Evolutionary conservation across 2,113 vertebrate species (phyloP).

Genomic region (Oncorhynchus masou): DNA sequence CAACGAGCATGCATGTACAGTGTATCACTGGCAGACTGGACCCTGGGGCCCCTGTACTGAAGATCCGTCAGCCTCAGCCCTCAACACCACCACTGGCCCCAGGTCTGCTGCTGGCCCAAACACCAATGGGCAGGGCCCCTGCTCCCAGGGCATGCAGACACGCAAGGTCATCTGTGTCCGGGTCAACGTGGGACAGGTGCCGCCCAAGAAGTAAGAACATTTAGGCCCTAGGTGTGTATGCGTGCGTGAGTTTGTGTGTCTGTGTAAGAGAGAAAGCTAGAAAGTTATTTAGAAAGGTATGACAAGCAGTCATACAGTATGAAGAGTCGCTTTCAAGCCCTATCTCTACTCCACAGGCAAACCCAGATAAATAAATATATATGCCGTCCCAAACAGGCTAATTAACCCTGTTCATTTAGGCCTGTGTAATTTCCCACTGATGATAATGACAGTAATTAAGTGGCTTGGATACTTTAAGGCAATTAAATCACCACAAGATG

Average conservation of each 20-base stretch:
- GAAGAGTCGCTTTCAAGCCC: slow-evolving; percentile 23
- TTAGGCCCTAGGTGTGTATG: not conserved
- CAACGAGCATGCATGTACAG: slow-evolving; percentile 92
- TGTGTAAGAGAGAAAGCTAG: not conserved
- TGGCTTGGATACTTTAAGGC: slow-evolving; percentile 67
- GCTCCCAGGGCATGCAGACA: slow-evolving; percentile 90
- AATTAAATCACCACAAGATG: slow-evolving; percentile 66
- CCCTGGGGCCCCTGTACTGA: slow-evolving; percentile 90
- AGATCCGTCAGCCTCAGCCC: slow-evolving; percentile 80
- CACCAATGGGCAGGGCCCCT: slow-evolving; percentile 74
- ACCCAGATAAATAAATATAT: slow-evolving; percentile 64
- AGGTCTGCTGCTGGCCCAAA: slow-evolving; percentile 72
- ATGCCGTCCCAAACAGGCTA: slow-evolving; percentile 61
- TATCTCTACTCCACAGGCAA: slow-evolving; percentile 62
- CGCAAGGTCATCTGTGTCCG: slow-evolving; percentile 97
- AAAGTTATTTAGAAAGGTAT: slow-evolving; percentile 2
- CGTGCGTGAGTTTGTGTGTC: slow-evolving; percentile 14
- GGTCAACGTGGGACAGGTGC: slow-evolving; percentile 97
- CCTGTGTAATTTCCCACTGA: slow-evolving; percentile 65
- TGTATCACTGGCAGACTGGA: slow-evolving; percentile 96
- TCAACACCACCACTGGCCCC: slow-evolving; percentile 76
- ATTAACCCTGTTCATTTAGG: slow-evolving; percentile 69
- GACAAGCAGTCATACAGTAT: too few species aligned
- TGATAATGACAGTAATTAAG: slow-evolving; percentile 79
- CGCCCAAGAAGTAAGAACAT: slow-evolving; percentile 93